These are phyloP conservation scores for Notocelia uddmanniana DNA, from an alignment of 2,888 invertebrate genomes.

Conservation along the genomic window DNA sequence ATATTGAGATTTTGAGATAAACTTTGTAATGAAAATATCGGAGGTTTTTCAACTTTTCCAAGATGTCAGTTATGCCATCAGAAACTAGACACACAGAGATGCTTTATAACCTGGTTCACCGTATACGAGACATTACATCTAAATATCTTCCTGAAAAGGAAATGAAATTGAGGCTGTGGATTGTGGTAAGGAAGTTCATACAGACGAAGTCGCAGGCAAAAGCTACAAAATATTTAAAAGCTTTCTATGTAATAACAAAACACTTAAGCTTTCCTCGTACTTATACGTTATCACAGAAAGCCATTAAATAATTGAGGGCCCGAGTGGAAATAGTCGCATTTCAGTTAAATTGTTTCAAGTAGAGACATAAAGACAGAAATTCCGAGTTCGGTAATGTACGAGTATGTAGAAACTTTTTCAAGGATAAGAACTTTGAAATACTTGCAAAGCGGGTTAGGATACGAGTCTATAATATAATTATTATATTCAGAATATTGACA, in stretches of 20 bases:
- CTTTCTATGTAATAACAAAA: conserved; percentile 6
- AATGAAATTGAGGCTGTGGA: too few relatives aligned
- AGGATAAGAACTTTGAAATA: conserved; percentile 40
- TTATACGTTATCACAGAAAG: conserved; percentile 29
- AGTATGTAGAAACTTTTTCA: conserved; percentile 44
- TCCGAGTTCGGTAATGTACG: conserved; percentile 41
- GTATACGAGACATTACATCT: too few relatives aligned
- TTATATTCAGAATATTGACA: conserved; percentile 22
- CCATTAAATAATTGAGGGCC: conserved; percentile 41
- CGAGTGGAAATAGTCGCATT: conserved; percentile 37
- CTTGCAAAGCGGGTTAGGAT: conserved; percentile 32
- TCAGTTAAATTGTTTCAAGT: conserved; percentile 43
- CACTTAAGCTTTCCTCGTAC: conserved; percentile 1
- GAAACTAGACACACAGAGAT: too few relatives aligned
- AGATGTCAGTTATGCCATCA: too few relatives aligned
- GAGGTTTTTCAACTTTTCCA: too few relatives aligned
- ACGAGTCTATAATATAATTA: conserved; percentile 16
- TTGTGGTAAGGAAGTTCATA: too few relatives aligned
- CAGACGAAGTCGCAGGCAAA: too few relatives aligned
- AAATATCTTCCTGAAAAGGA: too few relatives aligned
- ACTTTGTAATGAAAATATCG: too few relatives aligned
- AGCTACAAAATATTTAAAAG: not conserved
- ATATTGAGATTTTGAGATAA: too few relatives aligned
- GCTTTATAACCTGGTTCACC: too few relatives aligned
- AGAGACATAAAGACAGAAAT: conserved; percentile 37